Percentiles rank a stretch among this genome's conserved stretches.
Conservation (phyloP, 92 coral and sea anemone genomes). For the Porites cylindrica region DNA sequence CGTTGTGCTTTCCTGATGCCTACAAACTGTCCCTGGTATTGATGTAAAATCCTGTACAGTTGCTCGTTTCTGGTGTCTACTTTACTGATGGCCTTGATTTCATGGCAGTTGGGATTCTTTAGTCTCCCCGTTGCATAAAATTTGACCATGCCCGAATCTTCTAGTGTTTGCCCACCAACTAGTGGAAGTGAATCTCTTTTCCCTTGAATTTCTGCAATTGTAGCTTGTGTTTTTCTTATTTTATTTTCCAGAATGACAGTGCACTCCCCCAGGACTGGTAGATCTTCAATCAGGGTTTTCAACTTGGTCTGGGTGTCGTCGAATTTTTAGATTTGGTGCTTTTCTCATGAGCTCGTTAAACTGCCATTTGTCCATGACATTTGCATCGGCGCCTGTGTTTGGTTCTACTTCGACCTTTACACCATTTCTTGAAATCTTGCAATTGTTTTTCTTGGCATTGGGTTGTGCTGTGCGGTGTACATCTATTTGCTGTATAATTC, state of each 20-base stretch:
- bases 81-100: neutral
- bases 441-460: conserved; percentile 39
- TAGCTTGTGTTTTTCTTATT: conserved; percentile 40
- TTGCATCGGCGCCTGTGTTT: conserved; percentile 67
- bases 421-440: conserved; percentile 54
- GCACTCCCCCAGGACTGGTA: conserved; percentile 54
- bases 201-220: conserved; percentile 54
- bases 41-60: conserved; percentile 10
- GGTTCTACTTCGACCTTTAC: conserved; percentile 54
- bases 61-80: conserved; percentile 35
- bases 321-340: conserved; percentile 34
- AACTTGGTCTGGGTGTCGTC: conserved; percentile 31
- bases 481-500: conserved; percentile 51
- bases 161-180: conserved; percentile 52
- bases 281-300: conserved; percentile 56
- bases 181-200: conserved; percentile 69
- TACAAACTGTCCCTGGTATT: conserved; percentile 21
- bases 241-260: conserved; percentile 50
- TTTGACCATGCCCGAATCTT: conserved; percentile 62
- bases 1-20: conserved; percentile 64
- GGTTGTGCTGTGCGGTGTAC: conserved; percentile 31
- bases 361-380: conserved; percentile 56
- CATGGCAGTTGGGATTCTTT: conserved; percentile 55
- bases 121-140: conserved; percentile 59
- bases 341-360: conserved; percentile 29